Evolutionary conservation across 2,797 vertebrate genomes (phyloP), one percentile per base, ranked within the genome.

Genomic region (Hippocampus kuda): DNA sequence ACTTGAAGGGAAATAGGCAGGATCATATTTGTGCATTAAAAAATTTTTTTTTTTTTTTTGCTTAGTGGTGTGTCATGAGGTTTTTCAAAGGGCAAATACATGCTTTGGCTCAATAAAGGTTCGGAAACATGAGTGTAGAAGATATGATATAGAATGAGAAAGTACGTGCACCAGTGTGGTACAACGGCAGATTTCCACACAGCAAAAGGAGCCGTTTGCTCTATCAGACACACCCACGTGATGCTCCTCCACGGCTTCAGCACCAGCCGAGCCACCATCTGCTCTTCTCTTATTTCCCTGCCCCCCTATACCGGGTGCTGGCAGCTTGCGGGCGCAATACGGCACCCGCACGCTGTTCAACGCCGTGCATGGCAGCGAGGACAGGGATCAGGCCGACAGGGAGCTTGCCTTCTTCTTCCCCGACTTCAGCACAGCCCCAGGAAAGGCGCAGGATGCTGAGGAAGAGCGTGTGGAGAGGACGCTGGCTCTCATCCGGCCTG

Each of bases 331-430:
- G 71, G 93, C 93, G 75, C 93, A 91, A 83, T 94, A 94, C 62
- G 92, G 93, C 81, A 93, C 92, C 61, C 89, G 91, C 80, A 85
- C 90, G 66, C 89, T 92, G 77, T 91, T 91, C 77, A 95, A 94
- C 65, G 93, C 92, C 12, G 83, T 95, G 74, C 94, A 94, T 18
- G 93, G 93, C 70, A 94, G 94, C 75, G 81, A 74, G 76, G 88
- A 93, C 84, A 67, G 75, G 24, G 88, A 92, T 70, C 92, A 84
- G 15, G 93, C 94, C 79, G 74, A 87, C 86, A 89, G 91, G 86
- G 94, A 95, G 75, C 90, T 94, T 65, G 91, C 91, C 66, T 89
- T 94, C 83, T 92, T 95, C 87, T 95, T 96, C 83, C 93, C 93
- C 72, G 87, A 82, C 81, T 92, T 93, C 76, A 89, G 88, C 83